Evolutionary conservation across 2,797 vertebrate genomes (phyloP).

Genomic region (Borostomias antarcticus): DNA sequence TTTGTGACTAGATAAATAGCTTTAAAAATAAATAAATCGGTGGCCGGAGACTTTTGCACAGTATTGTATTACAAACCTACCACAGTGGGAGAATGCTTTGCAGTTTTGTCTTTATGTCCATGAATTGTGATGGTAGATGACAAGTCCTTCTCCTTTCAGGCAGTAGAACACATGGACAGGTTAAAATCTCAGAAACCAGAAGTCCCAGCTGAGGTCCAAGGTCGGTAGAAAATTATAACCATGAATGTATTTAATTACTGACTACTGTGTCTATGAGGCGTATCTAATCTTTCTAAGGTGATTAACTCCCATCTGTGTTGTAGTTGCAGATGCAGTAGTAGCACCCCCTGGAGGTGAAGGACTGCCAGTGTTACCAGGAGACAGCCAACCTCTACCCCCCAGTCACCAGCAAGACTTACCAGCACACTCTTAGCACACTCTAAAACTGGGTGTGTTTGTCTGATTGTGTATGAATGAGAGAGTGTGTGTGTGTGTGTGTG

Average conservation of each 20-base stretch:
- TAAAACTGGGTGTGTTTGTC: slow-evolving; percentile 12
- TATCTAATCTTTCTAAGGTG: background rate
- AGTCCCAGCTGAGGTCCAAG: slow-evolving; percentile 65
- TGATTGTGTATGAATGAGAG: slow-evolving; percentile 7
- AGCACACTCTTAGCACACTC: slow-evolving; percentile 58
- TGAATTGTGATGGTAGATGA: background rate
- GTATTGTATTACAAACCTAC: too few species aligned
- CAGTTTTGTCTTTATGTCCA: too few species aligned
- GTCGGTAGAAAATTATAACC: slow-evolving; percentile 58
- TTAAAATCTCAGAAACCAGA: slow-evolving; percentile 78
- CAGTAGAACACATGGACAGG: slow-evolving; percentile 86
- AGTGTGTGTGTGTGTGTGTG: slow-evolving; percentile 14
- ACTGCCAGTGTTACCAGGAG: slow-evolving; percentile 42
- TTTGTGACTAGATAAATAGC: too few species aligned
- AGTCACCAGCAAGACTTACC: slow-evolving; percentile 57
- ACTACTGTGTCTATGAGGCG: background rate
- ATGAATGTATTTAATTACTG: background rate
- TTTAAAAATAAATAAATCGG: too few species aligned
- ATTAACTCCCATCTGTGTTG: background rate
- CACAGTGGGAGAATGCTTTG: too few species aligned
- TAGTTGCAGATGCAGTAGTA: slow-evolving; percentile 33
- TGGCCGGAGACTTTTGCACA: too few species aligned
- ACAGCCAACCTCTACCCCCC: slow-evolving; percentile 45
- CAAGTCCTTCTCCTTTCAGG: slow-evolving; percentile 64
- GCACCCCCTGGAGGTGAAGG: slow-evolving; percentile 12